Evolutionary conservation across 2,888 invertebrate species (phyloP).

Genomic region (Heteromyza rotundicornis): DNA sequence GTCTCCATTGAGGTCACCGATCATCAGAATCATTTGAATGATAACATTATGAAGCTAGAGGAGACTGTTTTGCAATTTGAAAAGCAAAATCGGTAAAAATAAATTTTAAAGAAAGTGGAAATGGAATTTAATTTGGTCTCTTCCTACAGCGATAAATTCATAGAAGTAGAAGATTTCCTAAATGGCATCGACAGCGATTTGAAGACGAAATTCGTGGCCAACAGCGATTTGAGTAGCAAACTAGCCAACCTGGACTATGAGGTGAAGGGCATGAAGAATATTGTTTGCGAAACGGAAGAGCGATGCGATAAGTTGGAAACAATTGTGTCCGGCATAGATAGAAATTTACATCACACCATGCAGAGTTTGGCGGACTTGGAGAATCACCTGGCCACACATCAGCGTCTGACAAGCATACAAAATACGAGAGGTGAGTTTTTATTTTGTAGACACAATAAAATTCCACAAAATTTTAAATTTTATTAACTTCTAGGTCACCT

Average conservation of each 20-base stretch:
- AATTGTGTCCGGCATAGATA: slow-evolving; percentile 59
- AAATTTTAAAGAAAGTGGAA: too few species aligned
- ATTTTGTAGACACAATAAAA: background rate
- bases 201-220: slow-evolving; percentile 45
- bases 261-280: slow-evolving; percentile 64
- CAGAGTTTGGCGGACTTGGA: slow-evolving; percentile 64
- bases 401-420: slow-evolving; percentile 54
- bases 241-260: slow-evolving; percentile 64
- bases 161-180: slow-evolving; percentile 50
- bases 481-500: slow-evolving; percentile 66
- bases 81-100: slow-evolving; percentile 43
- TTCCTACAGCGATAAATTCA: slow-evolving; percentile 48
- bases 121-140: background rate
- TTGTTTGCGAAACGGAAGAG: slow-evolving; percentile 64
- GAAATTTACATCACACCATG: slow-evolving; percentile 62
- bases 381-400: slow-evolving; percentile 57
- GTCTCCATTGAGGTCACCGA: slow-evolving; percentile 48
- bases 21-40: slow-evolving; percentile 55
- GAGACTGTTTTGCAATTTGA: slow-evolving; percentile 53
- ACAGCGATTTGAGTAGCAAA: slow-evolving; percentile 61
- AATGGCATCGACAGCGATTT: slow-evolving; percentile 52
- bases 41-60: slow-evolving; percentile 54
- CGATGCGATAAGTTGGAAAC: slow-evolving; percentile 64
- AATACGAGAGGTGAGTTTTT: slow-evolving; percentile 56
- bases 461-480: background rate